A percentile compares a stretch with the other conserved stretches of the same genome.
These are phyloP conservation scores for Agapostemon virescens DNA, from an alignment of 2,888 invertebrate species.

Conservation along the genomic window DNA sequence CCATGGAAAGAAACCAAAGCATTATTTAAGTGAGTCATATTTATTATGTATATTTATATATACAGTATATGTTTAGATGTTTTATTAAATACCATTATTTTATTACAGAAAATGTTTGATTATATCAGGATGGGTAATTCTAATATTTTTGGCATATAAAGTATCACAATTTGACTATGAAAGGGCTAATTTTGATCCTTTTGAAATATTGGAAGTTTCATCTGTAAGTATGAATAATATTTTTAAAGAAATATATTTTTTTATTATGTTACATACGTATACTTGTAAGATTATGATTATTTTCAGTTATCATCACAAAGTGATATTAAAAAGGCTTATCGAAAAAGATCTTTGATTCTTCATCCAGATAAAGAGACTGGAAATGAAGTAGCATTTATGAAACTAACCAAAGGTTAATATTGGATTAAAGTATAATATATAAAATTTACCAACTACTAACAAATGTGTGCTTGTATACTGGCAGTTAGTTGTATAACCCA, in stretches of 20 bases:
- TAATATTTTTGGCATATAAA: constrained; percentile 92
- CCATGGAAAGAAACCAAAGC: constrained; percentile 93
- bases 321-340: constrained; percentile 97
- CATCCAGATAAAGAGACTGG: constrained; percentile 99
- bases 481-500: constrained; percentile 28
- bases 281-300: constrained; percentile 10
- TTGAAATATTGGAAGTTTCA: constrained; percentile 95
- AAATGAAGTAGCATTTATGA: constrained; percentile 98
- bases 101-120: constrained; percentile 87
- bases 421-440: constrained; percentile 26
- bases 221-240: constrained; percentile 82
- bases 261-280: background rate
- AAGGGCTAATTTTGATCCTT: constrained; percentile 99
- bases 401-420: constrained; percentile 92
- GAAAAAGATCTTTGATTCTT: constrained; percentile 93
- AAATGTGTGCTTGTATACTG: constrained; percentile 6
- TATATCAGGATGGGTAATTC: constrained; percentile 90
- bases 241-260: background rate
- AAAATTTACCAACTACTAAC: constrained; percentile 10
- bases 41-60: background rate
- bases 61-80: background rate
- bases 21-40: constrained; percentile 83
- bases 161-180: constrained; percentile 98
- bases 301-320: constrained; percentile 89
- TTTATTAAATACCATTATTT: constrained; percentile 1